Evolutionary conservation across 2,113 vertebrate genomes (phyloP), one percentile per base, ranked within the genome.

Genomic region (Takifugu bimaculatus): DNA sequence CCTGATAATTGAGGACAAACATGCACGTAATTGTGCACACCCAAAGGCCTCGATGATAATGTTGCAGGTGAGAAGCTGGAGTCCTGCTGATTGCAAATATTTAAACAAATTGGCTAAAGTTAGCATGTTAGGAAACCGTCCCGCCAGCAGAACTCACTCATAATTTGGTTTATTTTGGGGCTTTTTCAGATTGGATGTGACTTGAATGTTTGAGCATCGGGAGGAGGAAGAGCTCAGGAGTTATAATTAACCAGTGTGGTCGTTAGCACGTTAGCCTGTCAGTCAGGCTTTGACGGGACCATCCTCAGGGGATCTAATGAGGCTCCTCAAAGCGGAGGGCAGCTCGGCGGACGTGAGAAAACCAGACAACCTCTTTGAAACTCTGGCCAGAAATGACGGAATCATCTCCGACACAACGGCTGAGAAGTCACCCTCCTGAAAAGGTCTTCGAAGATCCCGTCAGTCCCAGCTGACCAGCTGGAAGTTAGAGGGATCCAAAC

Each of bases 231-330:
- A 50, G 49, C 35, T 15, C 52, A 35, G 54, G 57, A 68, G 50
- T 42, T 29, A 26, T 59, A 78, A 76, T 78, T 76, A 76, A 48
- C 56, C 54, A 32, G 55, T 14, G 2, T 54, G 43, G 26, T 67
- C 72, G 74, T 81, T n/a, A 48, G 45, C 45, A 5, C 45, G 45
- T 14, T 80, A 78, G 49, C 55, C 70, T 63, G 75, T 58, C 75
- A 44, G 58, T 72, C 63, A 60, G 20, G 43, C 48, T 42, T 57
- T 55, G 44, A 68, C 7, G n/a, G 63, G 29, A 27, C 47, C 15
- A 58, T 25, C 27, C 58, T 54, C 54, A 3, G 42, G 49, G 12
- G 49, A 48, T 14, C 45, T 78, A 78, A 75, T 73, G 72, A 66
- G 29, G 52, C 49, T 32, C 60, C 49, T 69, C 58, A 13, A 35